A percentile compares a stretch with the other conserved stretches of the same genome.
phyloP scores from a whole-genome alignment of 1,140 invertebrate species.

The Papilio polytes region DNA sequence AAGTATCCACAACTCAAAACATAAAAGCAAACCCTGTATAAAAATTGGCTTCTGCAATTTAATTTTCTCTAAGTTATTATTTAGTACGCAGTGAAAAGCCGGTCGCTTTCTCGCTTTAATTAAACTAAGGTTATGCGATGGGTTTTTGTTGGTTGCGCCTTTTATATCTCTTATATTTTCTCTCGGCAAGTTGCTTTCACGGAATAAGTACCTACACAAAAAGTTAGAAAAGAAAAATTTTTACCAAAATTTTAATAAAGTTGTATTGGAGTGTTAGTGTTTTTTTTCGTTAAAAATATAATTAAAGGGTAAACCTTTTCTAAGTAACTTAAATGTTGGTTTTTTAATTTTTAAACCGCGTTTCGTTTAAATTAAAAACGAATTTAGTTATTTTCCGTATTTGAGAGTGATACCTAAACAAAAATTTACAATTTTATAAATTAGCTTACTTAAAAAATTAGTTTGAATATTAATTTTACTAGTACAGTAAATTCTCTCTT shows the following conservation, averaged over 20 bases:
- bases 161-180: slow-evolving; percentile 34
- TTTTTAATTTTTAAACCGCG: neutral
- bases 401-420: neutral
- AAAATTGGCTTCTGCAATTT: slow-evolving; percentile 39
- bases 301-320: neutral
- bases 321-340: neutral
- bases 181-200: slow-evolving; percentile 28
- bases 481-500: too few relatives aligned
- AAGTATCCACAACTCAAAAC: slow-evolving; percentile 29
- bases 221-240: slow-evolving; percentile 16
- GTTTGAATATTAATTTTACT: too few relatives aligned
- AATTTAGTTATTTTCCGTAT: neutral
- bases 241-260: slow-evolving; percentile 6
- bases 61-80: slow-evolving; percentile 40
- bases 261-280: neutral
- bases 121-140: slow-evolving; percentile 39
- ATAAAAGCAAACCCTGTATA: slow-evolving; percentile 18
- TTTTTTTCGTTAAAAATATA: slow-evolving; percentile 11
- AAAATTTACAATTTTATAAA: too few relatives aligned
- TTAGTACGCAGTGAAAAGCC: slow-evolving; percentile 39
- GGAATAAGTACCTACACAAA: slow-evolving; percentile 18
- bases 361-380: neutral
- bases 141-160: slow-evolving; percentile 35
- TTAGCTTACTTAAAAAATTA: too few relatives aligned
- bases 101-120: slow-evolving; percentile 39